Percentiles rank a stretch among this genome's conserved stretches.
These are phyloP conservation scores for Ctenochaetus hawaiiensis DNA, from an alignment of 2,797 vertebrate species.

Conservation along the genomic window DNA sequence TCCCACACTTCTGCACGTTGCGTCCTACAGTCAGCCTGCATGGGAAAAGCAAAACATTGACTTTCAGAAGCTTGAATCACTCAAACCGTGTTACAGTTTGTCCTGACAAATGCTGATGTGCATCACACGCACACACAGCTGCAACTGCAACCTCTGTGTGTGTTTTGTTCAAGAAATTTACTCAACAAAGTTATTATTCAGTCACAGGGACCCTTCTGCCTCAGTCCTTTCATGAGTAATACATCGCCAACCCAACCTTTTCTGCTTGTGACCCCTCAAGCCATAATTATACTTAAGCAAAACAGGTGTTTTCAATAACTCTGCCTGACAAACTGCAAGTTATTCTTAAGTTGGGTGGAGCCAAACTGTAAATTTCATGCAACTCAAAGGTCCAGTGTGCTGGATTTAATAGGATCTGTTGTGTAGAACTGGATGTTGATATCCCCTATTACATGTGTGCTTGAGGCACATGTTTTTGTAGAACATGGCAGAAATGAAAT, in stretches of 20 bases:
- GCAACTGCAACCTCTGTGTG: neutral
- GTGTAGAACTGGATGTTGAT: too few relatives aligned
- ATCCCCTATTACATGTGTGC: too few relatives aligned
- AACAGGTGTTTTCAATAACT: neutral
- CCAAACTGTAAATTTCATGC: neutral
- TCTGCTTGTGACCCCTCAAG: too few relatives aligned
- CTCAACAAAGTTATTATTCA: constrained; percentile 3
- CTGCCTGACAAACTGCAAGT: neutral
- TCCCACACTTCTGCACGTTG: constrained; percentile 27
- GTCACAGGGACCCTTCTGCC: neutral
- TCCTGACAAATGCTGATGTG: constrained; percentile 4
- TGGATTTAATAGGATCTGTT: too few relatives aligned
- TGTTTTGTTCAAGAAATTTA: neutral
- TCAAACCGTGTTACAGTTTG: constrained; percentile 17
- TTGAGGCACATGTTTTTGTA: too few relatives aligned
- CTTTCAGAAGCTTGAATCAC: constrained; percentile 17
- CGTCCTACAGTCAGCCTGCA: constrained; percentile 26
- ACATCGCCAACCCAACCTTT: neutral
- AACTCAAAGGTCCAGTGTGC: too few relatives aligned
- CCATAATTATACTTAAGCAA: too few relatives aligned
- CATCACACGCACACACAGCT: constrained; percentile 1
- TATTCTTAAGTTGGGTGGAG: neutral
- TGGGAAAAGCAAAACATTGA: constrained; percentile 14
- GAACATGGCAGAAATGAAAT: too few relatives aligned
- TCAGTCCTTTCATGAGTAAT: neutral